A percentile compares a stretch with the other conserved stretches of the same genome.
phyloP scores from a whole-genome alignment of 2,113 vertebrate genomes.

The Pterophyllum scalare region DNA sequence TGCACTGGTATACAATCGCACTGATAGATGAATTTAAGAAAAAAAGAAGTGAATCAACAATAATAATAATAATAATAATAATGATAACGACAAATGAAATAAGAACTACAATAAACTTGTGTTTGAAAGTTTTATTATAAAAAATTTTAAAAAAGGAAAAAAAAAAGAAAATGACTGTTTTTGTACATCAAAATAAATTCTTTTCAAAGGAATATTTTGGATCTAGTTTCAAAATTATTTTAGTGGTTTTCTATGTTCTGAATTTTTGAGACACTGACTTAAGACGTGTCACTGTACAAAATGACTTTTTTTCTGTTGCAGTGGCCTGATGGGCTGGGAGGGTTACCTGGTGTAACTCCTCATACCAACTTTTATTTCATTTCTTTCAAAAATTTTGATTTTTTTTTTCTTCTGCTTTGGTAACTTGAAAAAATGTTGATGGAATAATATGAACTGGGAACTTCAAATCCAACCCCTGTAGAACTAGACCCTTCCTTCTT shows the following conservation, averaged over 20 bases:
- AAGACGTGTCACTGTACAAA: slow-evolving; percentile 89
- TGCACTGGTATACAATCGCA: slow-evolving; percentile 98
- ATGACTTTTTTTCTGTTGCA: slow-evolving; percentile 83
- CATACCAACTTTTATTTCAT: slow-evolving; percentile 74
- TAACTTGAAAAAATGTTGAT: slow-evolving; percentile 85
- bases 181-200: slow-evolving; percentile 97
- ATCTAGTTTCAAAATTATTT: slow-evolving; percentile 99
- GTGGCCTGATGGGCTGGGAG: slow-evolving; percentile 82
- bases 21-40: slow-evolving; percentile 83
- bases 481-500: slow-evolving; percentile 89
- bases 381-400: slow-evolving; percentile 71
- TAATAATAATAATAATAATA: slow-evolving; percentile 78
- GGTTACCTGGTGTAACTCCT: slow-evolving; percentile 94
- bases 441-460: slow-evolving; percentile 75
- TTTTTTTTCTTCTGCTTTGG: slow-evolving; percentile 76
- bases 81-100: slow-evolving; percentile 75
- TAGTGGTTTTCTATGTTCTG: slow-evolving; percentile 97
- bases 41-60: slow-evolving; percentile 66
- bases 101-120: slow-evolving; percentile 89
- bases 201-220: slow-evolving; percentile 96
- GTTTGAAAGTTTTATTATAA: slow-evolving; percentile 91
- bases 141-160: slow-evolving; percentile 57
- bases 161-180: slow-evolving; percentile 90
- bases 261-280: slow-evolving; percentile 82
- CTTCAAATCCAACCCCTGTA: slow-evolving; percentile 81